Base-by-base conservation (phyloP, 1,140 invertebrate genomes). In the Drosophila micromelanica region DNA sequence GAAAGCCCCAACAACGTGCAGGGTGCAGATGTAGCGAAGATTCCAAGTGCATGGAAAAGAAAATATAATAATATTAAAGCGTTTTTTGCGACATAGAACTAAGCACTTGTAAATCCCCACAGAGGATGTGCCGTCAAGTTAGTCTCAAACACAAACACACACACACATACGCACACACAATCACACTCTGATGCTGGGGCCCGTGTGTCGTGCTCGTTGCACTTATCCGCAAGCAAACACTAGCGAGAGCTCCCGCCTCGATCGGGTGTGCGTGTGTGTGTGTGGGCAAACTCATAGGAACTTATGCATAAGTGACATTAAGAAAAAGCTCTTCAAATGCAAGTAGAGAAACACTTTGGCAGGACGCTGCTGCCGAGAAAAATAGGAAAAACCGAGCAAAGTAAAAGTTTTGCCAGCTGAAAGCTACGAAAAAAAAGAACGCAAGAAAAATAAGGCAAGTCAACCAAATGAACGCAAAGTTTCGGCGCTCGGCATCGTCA, bases 261-360 rank as follows among this genome's bases (percentile, higher is more conserved):
- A 67, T 61, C 61, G 59, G 65, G 71, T 54, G 40, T 43, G 46
- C 23, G 30, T 38, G 64, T 69, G 60, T 76, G 59, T 64, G 68
- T 59, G 42, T 76, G 69, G 73, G 51, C 79, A 82, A 81, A 90
- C 87, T 90, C 86, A 86, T 90, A 90, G 81, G 81, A 90, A 90
- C 87, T 90, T 90, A 90, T 90, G 87, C 86, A 90, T 90, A 90
- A 90, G 87, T 90, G 87, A 90, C 87, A 90, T 90, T 90, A 90
- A 90, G 87, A 87, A 90, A 90, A 90, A 90, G 87, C 87, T 90
- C 87, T 90, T 86, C 81, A 86, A 90, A 85, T 81, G 78, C 82
- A 90, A 90, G 84, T 90, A 90, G 84, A 90, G 73, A 90, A 90
- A 86, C 84, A 89, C 84, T 89, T 89, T 89, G 84, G 85, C 74